Conservation (phyloP, 2,888 invertebrate genomes). For the Unio delphinus region DNA sequence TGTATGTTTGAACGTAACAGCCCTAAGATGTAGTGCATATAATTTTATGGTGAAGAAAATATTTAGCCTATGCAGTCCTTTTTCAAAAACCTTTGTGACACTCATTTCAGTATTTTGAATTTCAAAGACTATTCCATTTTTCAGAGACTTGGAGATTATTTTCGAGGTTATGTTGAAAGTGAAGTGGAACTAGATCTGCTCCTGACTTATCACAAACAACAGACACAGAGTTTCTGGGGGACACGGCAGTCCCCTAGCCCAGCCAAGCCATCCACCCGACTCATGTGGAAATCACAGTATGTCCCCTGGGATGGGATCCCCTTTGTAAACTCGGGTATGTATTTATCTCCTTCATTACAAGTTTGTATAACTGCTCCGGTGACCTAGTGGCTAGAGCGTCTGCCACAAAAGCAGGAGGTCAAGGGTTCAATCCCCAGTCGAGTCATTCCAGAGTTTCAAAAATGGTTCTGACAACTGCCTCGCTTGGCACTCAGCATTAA, state of each 20-base stretch:
- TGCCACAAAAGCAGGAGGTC: too few species aligned
- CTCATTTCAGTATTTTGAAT: background rate
- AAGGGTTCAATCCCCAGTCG: too few species aligned
- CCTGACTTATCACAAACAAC: conserved; percentile 70
- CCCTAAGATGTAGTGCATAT: too few species aligned
- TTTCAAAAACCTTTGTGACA: background rate
- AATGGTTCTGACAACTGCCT: too few species aligned
- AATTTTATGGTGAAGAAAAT: too few species aligned
- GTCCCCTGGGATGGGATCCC: conserved; percentile 72
- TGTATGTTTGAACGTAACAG: too few species aligned
- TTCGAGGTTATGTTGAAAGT: conserved; percentile 69
- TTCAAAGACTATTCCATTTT: conserved; percentile 5
- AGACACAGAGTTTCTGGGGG: conserved; percentile 70
- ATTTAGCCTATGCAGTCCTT: too few species aligned
- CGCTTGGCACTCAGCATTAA: too few species aligned
- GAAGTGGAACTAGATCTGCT: conserved; percentile 69
- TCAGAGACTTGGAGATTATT: conserved; percentile 71
- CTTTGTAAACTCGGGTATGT: conserved; percentile 69
- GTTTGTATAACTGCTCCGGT: too few species aligned
- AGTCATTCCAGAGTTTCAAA: too few species aligned
- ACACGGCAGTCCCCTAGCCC: conserved; percentile 70
- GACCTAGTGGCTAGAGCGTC: too few species aligned
- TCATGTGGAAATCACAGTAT: conserved; percentile 72
- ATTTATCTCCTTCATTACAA: background rate
- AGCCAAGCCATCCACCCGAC: conserved; percentile 66